Evolutionary conservation across 2,797 vertebrate genomes (phyloP).

Genomic region (Cuculus canorus): DNA sequence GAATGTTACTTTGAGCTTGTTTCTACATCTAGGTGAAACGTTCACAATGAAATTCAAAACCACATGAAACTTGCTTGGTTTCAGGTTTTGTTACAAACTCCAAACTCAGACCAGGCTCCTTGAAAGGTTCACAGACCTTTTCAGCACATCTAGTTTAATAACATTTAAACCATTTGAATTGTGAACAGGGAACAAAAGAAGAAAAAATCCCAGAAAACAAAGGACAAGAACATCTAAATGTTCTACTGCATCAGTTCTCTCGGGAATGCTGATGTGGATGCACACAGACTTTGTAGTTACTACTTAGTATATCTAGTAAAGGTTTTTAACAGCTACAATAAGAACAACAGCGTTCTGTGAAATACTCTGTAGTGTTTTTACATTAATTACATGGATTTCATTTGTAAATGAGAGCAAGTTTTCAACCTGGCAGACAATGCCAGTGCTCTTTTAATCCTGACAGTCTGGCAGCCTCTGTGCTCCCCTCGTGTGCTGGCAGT

Average conservation of each 20-base stretch:
- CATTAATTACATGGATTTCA: neutral
- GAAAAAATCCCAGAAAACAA: neutral
- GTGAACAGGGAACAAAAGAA: neutral
- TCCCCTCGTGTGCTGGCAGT: neutral
- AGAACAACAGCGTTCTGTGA: neutral
- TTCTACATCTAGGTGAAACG: constrained; percentile 57
- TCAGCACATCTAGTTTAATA: constrained; percentile 28
- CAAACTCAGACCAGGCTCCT: neutral
- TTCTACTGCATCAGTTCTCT: neutral
- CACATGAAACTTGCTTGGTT: constrained; percentile 31
- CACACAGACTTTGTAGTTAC: neutral
- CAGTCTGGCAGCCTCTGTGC: neutral
- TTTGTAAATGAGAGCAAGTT: neutral
- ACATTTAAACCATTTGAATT: constrained; percentile 19
- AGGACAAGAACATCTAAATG: constrained; percentile 65
- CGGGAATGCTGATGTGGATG: neutral
- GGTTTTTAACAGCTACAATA: neutral
- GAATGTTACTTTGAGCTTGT: constrained; percentile 68
- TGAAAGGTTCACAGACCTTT: constrained; percentile 52
- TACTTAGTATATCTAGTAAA: neutral
- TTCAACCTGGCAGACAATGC: neutral
- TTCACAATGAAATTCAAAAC: constrained; percentile 56
- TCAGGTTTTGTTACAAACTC: constrained; percentile 40
- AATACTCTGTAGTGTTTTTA: neutral
- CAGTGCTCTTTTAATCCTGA: neutral